A percentile compares a stretch with the other conserved stretches of the same genome.
These are phyloP conservation scores for Cheilosia variabilis DNA, from an alignment of 2,888 invertebrate genomes.

Conservation along the genomic window DNA sequence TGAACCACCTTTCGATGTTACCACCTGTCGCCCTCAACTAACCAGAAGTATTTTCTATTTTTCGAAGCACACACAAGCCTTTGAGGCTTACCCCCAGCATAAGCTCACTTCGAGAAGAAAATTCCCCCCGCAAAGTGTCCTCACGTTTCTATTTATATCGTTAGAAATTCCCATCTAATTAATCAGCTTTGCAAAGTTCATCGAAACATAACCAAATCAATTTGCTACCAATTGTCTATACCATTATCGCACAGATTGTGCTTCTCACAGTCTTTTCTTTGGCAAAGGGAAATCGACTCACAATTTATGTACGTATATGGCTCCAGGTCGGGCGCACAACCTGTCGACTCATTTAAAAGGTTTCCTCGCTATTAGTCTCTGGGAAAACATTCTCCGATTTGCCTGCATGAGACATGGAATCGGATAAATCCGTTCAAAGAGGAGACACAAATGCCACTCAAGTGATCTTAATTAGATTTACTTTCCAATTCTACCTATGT, in stretches of 20 bases:
- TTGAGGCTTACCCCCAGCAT: neutral
- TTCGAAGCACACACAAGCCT: no score
- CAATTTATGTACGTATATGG: neutral
- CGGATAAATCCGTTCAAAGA: slow-evolving; percentile 35
- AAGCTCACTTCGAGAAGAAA: no score
- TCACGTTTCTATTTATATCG: neutral
- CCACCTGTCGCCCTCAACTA: no score
- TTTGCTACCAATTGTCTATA: neutral
- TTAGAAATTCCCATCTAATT: slow-evolving; percentile 20
- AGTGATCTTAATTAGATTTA: slow-evolving; percentile 54
- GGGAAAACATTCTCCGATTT: slow-evolving; percentile 7
- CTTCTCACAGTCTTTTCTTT: neutral
- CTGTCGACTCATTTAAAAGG: slow-evolving; percentile 38
- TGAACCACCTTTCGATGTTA: no score
- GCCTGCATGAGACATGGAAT: slow-evolving; percentile 3
- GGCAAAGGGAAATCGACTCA: slow-evolving; percentile 7
- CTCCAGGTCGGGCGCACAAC: neutral
- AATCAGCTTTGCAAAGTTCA: slow-evolving; percentile 42
- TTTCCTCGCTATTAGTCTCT: slow-evolving; percentile 43
- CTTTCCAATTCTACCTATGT: slow-evolving; percentile 29
- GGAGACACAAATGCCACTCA: neutral
- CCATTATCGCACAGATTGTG: slow-evolving; percentile 11
- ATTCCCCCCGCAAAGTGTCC: neutral
- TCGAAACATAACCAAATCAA: slow-evolving; percentile 22
- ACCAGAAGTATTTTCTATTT: no score